These are phyloP conservation scores for Volucella inanis DNA, from an alignment of 2,888 invertebrate genomes.

Conservation along the genomic window DNA sequence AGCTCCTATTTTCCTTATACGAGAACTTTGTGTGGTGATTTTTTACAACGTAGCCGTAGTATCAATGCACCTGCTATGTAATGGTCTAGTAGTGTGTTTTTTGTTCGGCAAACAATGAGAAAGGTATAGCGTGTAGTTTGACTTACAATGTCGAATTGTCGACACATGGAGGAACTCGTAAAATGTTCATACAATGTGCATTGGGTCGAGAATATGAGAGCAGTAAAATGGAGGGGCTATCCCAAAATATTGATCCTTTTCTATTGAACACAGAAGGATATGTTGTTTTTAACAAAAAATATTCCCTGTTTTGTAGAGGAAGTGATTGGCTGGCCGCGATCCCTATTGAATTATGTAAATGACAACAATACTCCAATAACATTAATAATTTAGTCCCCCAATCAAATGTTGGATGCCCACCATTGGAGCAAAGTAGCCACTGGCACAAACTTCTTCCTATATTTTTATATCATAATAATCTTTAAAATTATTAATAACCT, in stretches of 20 bases:
- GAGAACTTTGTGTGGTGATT: constrained; percentile 3
- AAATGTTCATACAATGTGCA: constrained; percentile 28
- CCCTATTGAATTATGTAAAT: too few species aligned
- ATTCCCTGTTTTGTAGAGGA: too few species aligned
- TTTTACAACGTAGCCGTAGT: not conserved
- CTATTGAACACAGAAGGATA: too few species aligned
- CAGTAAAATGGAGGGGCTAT: constrained; percentile 20
- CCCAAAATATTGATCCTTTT: constrained; percentile 19
- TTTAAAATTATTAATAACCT: too few species aligned
- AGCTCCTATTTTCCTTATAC: constrained; percentile 17
- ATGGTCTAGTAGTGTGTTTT: not conserved
- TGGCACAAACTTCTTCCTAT: too few species aligned
- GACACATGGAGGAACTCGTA: not conserved
- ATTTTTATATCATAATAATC: too few species aligned
- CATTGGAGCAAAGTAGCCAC: too few species aligned
- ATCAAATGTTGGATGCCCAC: too few species aligned
- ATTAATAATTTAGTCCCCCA: too few species aligned
- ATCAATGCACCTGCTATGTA: not conserved
- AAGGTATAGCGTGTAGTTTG: constrained; percentile 32
- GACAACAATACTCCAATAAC: too few species aligned
- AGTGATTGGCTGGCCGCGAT: too few species aligned
- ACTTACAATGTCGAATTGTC: constrained; percentile 50
- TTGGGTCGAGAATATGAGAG: constrained; percentile 12
- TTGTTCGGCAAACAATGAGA: constrained; percentile 37
- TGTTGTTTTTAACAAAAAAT: too few species aligned